Evolutionary conservation across 2,888 invertebrate genomes (phyloP), one percentile per base, ranked within the genome.

Genomic region (Andrena flavipes): DNA sequence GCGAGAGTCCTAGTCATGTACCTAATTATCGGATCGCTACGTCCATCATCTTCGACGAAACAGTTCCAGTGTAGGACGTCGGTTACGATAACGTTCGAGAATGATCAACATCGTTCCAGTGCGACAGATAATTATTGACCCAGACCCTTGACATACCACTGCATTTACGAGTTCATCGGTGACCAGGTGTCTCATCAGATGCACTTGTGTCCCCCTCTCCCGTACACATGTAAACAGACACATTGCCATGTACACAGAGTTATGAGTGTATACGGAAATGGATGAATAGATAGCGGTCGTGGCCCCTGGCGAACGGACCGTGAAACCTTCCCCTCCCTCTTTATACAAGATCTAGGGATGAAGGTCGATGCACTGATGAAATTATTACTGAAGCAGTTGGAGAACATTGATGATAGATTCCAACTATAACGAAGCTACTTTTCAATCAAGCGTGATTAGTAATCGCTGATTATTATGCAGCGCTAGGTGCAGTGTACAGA

Each of bases 101-200:
- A 78, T 54, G 79, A 84, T 76, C 76, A 75, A 69, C 64, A 29
- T 67, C 64, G 51, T 71, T 76, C 69, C 62, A 30, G 51, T 20
- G 62, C 71, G 72, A 74, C 35, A 42, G 65, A 70, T 76, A 76
- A 85, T 86, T 78, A 76, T 77, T 48, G 64, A 59, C 64, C 23
- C 26, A 35, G 54, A 51, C 35, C 76, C 64, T 65, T 64, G 83
- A 83, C 62, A 56, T 20, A 68, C 13, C 75, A 64, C 60, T 42
- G 71, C 59, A 62, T 86, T 83, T 77, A 63, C 73, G 51, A 77
- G 67, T 76, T 67, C 70, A 49, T 54, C 70, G 10, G 56, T 51
- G 63, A 67, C 72, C 77, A 78, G 77, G 71, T 80, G 72, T 64
- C 64, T 78, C 75, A 60, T 4, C 56, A 48, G 56, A 56, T 26